phyloP scores from a whole-genome alignment of 2,888 invertebrate species.

The Prostheceraeus crozeri region DNA sequence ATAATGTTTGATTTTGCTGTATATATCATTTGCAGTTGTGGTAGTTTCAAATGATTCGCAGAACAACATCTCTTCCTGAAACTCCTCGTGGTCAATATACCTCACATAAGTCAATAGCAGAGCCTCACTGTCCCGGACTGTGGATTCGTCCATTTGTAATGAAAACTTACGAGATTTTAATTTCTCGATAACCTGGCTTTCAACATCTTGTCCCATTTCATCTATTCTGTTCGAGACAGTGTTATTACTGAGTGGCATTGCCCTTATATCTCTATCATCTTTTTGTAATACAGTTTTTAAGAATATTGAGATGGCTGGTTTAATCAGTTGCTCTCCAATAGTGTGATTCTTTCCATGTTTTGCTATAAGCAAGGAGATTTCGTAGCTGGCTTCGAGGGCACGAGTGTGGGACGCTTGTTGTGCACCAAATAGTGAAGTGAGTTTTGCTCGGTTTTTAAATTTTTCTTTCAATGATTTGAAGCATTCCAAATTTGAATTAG shows the following conservation, averaged over 20 bases:
- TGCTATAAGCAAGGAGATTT: not conserved
- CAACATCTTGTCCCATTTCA: conserved; percentile 36
- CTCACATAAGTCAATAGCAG: conserved; percentile 1
- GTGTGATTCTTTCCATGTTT: conserved; percentile 8
- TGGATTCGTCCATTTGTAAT: conserved; percentile 38
- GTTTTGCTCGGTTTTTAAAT: not conserved
- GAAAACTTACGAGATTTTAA: conserved; percentile 35
- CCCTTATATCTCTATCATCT: conserved; percentile 29
- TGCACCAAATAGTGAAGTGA: not conserved
- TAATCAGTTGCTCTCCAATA: not conserved
- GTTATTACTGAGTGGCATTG: conserved; percentile 35
- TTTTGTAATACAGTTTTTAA: conserved; percentile 2
- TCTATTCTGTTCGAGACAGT: conserved; percentile 36
- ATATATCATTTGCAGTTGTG: not conserved
- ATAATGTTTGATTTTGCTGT: conserved; percentile 13
- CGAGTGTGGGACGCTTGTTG: too few relatives aligned
- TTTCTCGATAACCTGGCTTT: conserved; percentile 36
- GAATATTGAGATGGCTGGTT: not conserved
- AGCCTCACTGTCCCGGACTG: conserved; percentile 13
- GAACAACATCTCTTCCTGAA: conserved; percentile 32
- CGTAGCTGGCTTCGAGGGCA: not conserved
- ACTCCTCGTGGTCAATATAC: conserved; percentile 21
- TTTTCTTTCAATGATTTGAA: conserved; percentile 6
- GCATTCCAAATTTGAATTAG: not conserved
- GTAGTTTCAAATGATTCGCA: conserved; percentile 36